Evolutionary conservation across 2,888 invertebrate species (phyloP).

Genomic region (Mythimna loreyi): DNA sequence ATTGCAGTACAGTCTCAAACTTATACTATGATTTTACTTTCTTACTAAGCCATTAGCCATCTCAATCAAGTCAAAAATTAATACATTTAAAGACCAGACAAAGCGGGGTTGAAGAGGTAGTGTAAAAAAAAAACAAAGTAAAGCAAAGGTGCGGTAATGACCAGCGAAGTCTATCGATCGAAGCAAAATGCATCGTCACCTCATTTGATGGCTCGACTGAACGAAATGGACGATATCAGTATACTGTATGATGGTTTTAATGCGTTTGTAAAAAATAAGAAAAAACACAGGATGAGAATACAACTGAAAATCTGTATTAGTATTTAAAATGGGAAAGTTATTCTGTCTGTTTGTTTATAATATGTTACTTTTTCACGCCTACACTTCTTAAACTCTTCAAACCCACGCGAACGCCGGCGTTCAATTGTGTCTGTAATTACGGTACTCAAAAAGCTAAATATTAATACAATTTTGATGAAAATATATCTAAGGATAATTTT

Average conservation of each 20-base stretch:
- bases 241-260: slow-evolving; percentile 44
- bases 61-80: slow-evolving; percentile 40
- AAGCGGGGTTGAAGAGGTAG: slow-evolving; percentile 41
- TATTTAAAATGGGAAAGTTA: too few species aligned
- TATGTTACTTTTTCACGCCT: too few species aligned
- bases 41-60: background rate
- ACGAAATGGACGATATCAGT: slow-evolving; percentile 72
- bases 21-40: background rate
- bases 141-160: slow-evolving; percentile 72
- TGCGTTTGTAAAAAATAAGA: slow-evolving; percentile 21
- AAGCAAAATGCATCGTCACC: slow-evolving; percentile 80
- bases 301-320: slow-evolving; percentile 6
- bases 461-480: too few species aligned
- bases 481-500: too few species aligned
- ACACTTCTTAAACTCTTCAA: too few species aligned
- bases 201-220: slow-evolving; percentile 79
- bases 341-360: too few species aligned
- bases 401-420: too few species aligned
- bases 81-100: slow-evolving; percentile 43
- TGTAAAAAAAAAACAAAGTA: slow-evolving; percentile 41
- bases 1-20: background rate
- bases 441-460: too few species aligned
- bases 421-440: too few species aligned
- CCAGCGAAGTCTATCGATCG: slow-evolving; percentile 74
- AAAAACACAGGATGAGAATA: slow-evolving; percentile 8